Conservation (phyloP, 2,113 vertebrate genomes). For the Parus major region DNA sequence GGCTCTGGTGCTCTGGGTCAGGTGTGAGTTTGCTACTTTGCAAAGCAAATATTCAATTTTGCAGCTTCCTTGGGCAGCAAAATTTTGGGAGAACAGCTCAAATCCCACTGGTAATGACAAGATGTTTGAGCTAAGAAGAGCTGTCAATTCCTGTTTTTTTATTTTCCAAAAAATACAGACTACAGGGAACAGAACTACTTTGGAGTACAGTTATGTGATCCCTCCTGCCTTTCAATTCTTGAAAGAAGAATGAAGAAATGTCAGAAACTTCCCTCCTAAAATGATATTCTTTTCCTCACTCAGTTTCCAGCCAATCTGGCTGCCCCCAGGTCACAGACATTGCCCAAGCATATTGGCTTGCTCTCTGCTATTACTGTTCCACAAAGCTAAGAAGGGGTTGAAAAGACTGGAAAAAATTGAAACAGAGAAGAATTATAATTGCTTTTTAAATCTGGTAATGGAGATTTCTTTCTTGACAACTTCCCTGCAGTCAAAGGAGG, state of each 20-base stretch:
- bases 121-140: not conserved
- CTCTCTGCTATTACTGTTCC: not conserved
- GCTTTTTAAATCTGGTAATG: not conserved
- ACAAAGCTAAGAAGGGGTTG: not conserved
- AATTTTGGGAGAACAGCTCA: not conserved
- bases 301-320: not conserved
- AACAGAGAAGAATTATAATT: not conserved
- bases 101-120: not conserved
- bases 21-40: accelerated
- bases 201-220: not conserved
- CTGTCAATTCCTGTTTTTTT: not conserved
- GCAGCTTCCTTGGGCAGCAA: not conserved
- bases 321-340: not conserved
- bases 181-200: not conserved
- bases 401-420: not conserved
- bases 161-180: not conserved
- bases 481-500: not conserved
- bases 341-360: not conserved
- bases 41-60: not conserved
- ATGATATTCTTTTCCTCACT: not conserved
- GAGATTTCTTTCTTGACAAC: not conserved
- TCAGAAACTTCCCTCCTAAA: not conserved
- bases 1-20: accelerated
- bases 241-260: not conserved
- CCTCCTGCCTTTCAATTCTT: not conserved